Conservation (phyloP, 1,140 invertebrate species). For the Homalodisca vitripennis region DNA sequence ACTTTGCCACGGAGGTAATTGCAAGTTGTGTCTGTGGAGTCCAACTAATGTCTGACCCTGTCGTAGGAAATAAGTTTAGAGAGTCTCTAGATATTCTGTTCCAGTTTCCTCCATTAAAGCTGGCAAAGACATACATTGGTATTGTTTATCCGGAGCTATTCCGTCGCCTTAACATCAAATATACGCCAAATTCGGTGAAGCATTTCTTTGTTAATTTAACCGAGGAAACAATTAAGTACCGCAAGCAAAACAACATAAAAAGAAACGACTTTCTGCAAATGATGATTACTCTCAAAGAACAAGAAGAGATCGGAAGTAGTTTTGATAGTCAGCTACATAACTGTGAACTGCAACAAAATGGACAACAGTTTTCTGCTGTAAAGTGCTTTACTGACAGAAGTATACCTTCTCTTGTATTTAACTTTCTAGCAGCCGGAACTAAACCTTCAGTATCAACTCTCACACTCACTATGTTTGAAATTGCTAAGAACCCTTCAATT, state of each 20-base stretch:
- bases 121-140: neutral
- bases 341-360: too few species aligned
- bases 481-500: constrained; percentile 50
- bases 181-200: neutral
- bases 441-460: neutral
- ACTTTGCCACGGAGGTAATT: neutral
- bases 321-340: too few species aligned
- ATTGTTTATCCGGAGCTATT: neutral
- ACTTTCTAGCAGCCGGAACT: neutral
- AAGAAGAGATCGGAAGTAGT: neutral
- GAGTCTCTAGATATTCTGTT: neutral
- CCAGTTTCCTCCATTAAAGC: neutral
- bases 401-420: neutral
- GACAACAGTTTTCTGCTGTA: too few species aligned
- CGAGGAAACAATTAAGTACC: neutral
- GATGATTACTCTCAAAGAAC: neutral
- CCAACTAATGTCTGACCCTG: neutral
- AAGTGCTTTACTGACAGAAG: constrained; percentile 34
- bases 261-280: neutral
- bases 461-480: constrained; percentile 40
- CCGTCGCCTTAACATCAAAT: neutral
- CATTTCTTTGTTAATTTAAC: neutral
- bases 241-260: neutral
- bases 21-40: neutral
- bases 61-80: neutral